Conservation (phyloP, 1,140 invertebrate species). For the Sarcophaga peregrina region DNA sequence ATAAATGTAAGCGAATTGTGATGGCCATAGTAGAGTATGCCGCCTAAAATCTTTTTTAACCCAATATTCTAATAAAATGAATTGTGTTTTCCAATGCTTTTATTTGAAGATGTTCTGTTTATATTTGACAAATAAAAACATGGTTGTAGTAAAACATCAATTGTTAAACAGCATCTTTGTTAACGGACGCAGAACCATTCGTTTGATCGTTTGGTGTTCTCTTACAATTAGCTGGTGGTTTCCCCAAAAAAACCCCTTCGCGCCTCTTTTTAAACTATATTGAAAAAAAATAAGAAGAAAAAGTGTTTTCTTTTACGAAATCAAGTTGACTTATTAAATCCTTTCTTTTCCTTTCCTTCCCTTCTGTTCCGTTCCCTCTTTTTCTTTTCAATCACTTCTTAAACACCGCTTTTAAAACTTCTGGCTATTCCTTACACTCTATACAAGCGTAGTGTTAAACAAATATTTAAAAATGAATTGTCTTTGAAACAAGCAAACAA, state of each 20-base stretch:
- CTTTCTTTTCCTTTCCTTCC: background rate
- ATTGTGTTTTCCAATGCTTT: too few relatives aligned
- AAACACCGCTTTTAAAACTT: background rate
- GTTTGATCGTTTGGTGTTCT: too few relatives aligned
- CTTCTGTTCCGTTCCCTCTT: too few relatives aligned
- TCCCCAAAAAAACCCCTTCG: too few relatives aligned
- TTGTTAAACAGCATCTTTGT: too few relatives aligned
- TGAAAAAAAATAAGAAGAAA: background rate
- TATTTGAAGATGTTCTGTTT: too few relatives aligned
- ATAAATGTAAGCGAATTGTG: background rate
- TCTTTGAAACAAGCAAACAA: background rate
- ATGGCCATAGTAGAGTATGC: background rate
- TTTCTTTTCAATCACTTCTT: background rate
- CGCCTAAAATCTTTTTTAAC: background rate
- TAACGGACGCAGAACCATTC: too few relatives aligned
- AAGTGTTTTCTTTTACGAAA: background rate
- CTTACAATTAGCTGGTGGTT: too few relatives aligned
- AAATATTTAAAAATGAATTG: background rate
- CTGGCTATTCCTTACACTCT: background rate
- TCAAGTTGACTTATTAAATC: background rate
- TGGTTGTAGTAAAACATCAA: too few relatives aligned
- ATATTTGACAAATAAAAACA: constrained; percentile 7
- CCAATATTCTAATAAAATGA: constrained; percentile 18
- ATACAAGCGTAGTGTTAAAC: background rate
- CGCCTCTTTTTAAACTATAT: background rate